Base-by-base conservation (phyloP, 2,797 vertebrate species). In the Lycodopsis pacificus region DNA sequence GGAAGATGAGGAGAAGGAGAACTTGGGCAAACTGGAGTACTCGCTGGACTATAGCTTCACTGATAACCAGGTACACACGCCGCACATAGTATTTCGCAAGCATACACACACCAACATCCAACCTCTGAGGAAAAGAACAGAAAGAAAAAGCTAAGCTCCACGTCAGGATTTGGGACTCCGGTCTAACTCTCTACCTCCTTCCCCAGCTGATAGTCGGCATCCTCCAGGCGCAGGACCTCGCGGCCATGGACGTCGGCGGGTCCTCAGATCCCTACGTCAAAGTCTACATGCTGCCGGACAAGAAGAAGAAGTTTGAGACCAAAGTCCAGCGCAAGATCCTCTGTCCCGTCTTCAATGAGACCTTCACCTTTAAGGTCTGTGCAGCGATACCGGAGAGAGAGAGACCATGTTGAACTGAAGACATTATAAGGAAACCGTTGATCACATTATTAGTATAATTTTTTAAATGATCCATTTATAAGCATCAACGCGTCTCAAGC, bases 211-310 rank as follows among this genome's bases (percentile, higher is more conserved):
- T 97, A 27, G 97, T 98, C 2, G 97, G 96, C 51, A 93, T 98
- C 79, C 91, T 97, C 25, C 96, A 97, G 89, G 97, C 96, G 0
- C 95, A 97, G 84, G 95, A 97, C 46, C 88, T 98, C 7, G 89
- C 96, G 42, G 97, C 97, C 5, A 95, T 98, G 95, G 97, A 98
- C 87, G 92, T 98, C 4, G 96, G 97, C 0, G 97, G 97, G 5
- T 97, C 96, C 14, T 98, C 97, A 0, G 97, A 97, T 82, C 97
- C 97, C 12, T 98, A 97, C 0, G 96, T 97, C 74, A 96, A 96
- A 85, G 96, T 98, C 27, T 97, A 95, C 93, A 94, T 97, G 93
- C 90, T 97, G 27, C 96, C 97, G 0, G 97, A 97, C 92, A 97
- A 97, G 89, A 96, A 97, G 91, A 96, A 97, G 86, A 97, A 97